Evolutionary conservation across 64 coral and sea anemone genomes (phyloP), one percentile per base, ranked within the genome.

Genomic region (Hydrozoanthus tunicans): DNA sequence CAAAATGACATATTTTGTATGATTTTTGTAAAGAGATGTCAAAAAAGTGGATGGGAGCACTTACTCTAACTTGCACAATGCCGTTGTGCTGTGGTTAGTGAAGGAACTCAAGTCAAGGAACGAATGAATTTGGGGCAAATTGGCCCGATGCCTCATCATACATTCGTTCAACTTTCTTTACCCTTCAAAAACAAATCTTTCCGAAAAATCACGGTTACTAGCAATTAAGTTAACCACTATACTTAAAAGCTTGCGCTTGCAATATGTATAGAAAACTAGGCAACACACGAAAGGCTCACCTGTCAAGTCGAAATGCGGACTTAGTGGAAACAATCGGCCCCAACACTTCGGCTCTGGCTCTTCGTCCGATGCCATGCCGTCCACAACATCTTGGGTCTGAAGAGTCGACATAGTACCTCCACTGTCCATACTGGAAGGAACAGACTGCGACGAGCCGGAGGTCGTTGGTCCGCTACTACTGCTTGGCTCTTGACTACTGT

Each of bases 401-500:
- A 86, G 67, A 56, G 83, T 86, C 4, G 83, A 71, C 56, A 74
- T 13, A 13, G 83, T 86, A 4, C 53, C 66, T 12, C 51, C 83
- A 72, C 83, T 86, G n/a, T 86, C 83, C 83, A 86, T 86, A 12
- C 83, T 86, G 54, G 83, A 86, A 0, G 83, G 83, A 5, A 86
- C 83, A 58, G 83, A 86, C 67, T 86, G 83, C 7, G 83, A 86
- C 0, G 83, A 86, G 5, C 83, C 83, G 5, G 83, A 86, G 6
- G 82, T 85, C 3, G 83, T 86, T 56, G 83, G 68, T 11, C 67
- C 83, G 2, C 83, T 86, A 13, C 83, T 86, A 13, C 67, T 74
- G 14, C 66, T 73, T 3, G 81, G 68, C 14, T 86, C 67, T 24
- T 86, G 66, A 20, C 20, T 20, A 59, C 56, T 73, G 56, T 86